Evolutionary conservation across 2,888 invertebrate species (phyloP).

Genomic region (Serripes groenlandicus): DNA sequence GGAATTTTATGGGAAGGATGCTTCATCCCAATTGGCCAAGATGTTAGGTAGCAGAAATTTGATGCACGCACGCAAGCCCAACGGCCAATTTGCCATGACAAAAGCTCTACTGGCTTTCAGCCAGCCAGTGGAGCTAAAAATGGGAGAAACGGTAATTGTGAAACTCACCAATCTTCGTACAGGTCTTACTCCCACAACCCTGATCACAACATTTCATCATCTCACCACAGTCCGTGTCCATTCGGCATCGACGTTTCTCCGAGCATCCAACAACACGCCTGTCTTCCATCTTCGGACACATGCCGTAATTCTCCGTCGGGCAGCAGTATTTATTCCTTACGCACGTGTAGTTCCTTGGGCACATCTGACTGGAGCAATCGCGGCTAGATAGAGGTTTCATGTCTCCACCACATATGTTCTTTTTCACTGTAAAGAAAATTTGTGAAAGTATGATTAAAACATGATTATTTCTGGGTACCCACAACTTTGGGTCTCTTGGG

Average conservation of each 20-base stretch:
- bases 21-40: too few relatives aligned
- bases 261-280: background rate
- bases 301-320: background rate
- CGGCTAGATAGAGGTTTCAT: background rate
- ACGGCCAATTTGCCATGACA: too few relatives aligned
- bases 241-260: background rate
- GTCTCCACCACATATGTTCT: background rate
- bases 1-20: too few relatives aligned
- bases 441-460: too few relatives aligned
- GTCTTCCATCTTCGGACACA: conserved; percentile 5
- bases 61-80: too few relatives aligned
- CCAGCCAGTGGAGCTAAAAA: background rate
- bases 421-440: background rate
- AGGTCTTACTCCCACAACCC: conserved; percentile 2
- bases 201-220: conserved; percentile 13
- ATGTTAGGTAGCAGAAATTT: too few relatives aligned
- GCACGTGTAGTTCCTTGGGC: background rate
- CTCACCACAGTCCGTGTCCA: background rate
- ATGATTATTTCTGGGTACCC: too few relatives aligned
- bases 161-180: background rate
- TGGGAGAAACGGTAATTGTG: background rate
- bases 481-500: too few relatives aligned
- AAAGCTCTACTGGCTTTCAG: background rate
- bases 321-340: background rate
- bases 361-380: background rate